Evolutionary conservation across 2,113 vertebrate species (phyloP), one percentile per base, ranked within the genome.

Genomic region (Tamias sibiricus): DNA sequence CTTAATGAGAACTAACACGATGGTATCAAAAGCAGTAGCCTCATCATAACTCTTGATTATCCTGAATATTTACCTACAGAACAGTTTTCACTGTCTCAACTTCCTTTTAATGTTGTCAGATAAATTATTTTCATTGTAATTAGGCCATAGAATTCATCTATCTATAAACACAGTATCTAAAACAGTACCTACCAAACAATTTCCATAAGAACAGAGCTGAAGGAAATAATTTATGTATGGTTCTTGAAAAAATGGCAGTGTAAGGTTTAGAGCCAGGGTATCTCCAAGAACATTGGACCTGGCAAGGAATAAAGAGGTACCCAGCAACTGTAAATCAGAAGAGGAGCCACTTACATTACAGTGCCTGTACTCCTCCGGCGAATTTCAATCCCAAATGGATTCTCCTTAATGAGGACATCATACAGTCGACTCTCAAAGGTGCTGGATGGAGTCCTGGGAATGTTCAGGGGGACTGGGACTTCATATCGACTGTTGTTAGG

Each of bases 361-460:
- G 98, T 98, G 91, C 97, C 98, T 19, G 99, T 99, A 77, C 96
- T 99, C 95, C 98, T 99, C 68, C 99, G 98, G 72, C 91, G 82
- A 76, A 99, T 98, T 97, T 98, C 96, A 96, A 99, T 99, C 44
- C 99, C 99, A 64, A 99, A 99, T 13, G 99, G 99, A 16, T 98
- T 84, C 0, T 97, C 1, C 40, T 71, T 96, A 90, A 99, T 96
- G 82, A 98, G 10, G 30, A 99, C 99, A 2, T 95, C 94, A 90
- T 99, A 99, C 10, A 99, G 97, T 49, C 97, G 98, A 37, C 97
- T 98, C 42, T 3, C 90, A 40, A 98, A 87, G 3, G 98, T 96
- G n/a, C 97, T 97, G 35, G 98, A 97, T 16, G 99, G 98, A 35
- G 9, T 17, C 0, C 1, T 0, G 11, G 99, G 99, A 42, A 98